Conservation (phyloP, 1,140 invertebrate species). For the Bombyx mandarina region DNA sequence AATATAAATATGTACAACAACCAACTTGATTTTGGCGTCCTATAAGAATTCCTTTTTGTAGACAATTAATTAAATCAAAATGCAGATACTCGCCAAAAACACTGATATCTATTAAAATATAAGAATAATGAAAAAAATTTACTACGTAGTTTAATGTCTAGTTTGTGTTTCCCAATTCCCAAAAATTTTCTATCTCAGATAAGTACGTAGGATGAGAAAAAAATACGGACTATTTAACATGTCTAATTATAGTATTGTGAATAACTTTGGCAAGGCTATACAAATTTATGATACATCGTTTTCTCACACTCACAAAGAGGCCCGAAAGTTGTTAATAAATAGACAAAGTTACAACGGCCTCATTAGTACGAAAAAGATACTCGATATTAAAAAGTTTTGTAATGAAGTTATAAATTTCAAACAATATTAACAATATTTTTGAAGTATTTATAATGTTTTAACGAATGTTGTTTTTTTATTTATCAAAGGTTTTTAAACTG, state of each 20-base stretch:
- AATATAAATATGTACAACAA: too few species aligned
- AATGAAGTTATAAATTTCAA: too few species aligned
- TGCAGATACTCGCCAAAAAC: neutral
- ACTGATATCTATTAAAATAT: neutral
- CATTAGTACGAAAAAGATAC: too few species aligned
- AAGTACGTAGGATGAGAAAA: conserved; percentile 1
- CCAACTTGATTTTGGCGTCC: too few species aligned
- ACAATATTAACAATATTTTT: too few species aligned
- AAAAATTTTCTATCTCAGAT: neutral
- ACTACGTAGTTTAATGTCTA: neutral
- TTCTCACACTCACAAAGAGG: conserved; percentile 2
- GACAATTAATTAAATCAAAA: conserved; percentile 3
- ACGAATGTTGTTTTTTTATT: too few species aligned
- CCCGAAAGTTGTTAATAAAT: too few species aligned
- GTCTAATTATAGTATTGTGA: conserved; percentile 6
- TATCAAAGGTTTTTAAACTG: too few species aligned
- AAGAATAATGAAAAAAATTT: too few species aligned
- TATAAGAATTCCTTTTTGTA: neutral
- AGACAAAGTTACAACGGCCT: too few species aligned
- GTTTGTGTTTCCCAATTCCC: neutral
- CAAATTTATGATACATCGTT: conserved; percentile 2
- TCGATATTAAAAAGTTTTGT: too few species aligned
- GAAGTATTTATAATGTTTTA: too few species aligned
- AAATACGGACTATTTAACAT: conserved; percentile 2
- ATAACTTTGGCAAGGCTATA: conserved; percentile 4